Evolutionary conservation across 2,113 vertebrate species (phyloP).

Genomic region (Nansenia antarctica): DNA sequence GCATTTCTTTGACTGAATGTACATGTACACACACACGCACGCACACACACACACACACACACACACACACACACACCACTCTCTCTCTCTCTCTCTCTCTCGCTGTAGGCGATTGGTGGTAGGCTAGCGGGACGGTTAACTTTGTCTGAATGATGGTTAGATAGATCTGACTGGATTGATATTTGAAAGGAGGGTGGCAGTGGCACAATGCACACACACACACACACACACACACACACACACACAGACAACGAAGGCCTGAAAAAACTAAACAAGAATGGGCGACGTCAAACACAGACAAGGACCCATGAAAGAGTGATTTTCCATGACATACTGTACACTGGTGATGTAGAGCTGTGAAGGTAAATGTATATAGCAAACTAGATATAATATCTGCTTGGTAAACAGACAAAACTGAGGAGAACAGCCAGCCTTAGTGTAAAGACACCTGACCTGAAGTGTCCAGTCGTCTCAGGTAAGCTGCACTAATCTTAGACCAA

Average conservation of each 20-base stretch:
- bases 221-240: slow-evolving; percentile 12
- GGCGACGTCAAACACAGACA: slow-evolving; percentile 21
- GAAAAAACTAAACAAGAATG: too few relatives aligned
- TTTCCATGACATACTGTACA: slow-evolving; percentile 26
- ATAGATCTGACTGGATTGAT: background rate
- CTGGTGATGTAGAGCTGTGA: slow-evolving; percentile 20
- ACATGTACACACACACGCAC: too few relatives aligned
- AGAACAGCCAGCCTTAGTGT: slow-evolving; percentile 39
- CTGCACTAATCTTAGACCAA: background rate
- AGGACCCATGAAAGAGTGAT: slow-evolving; percentile 35
- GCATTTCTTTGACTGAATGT: too few relatives aligned
- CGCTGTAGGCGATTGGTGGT: too few relatives aligned
- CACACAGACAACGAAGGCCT: background rate
- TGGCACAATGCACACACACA: slow-evolving; percentile 1
- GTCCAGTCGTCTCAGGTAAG: slow-evolving; percentile 24
- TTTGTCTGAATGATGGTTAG: background rate
- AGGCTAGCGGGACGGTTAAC: background rate
- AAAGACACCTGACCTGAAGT: slow-evolving; percentile 26
- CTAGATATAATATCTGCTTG: slow-evolving; percentile 52
- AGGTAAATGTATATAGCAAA: slow-evolving; percentile 49
- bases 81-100: too few relatives aligned
- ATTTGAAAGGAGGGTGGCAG: background rate
- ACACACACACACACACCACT: too few relatives aligned
- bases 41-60: too few relatives aligned
- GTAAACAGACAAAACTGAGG: slow-evolving; percentile 36